Conservation (phyloP, 2,888 invertebrate genomes). For the Ophraella communa region DNA sequence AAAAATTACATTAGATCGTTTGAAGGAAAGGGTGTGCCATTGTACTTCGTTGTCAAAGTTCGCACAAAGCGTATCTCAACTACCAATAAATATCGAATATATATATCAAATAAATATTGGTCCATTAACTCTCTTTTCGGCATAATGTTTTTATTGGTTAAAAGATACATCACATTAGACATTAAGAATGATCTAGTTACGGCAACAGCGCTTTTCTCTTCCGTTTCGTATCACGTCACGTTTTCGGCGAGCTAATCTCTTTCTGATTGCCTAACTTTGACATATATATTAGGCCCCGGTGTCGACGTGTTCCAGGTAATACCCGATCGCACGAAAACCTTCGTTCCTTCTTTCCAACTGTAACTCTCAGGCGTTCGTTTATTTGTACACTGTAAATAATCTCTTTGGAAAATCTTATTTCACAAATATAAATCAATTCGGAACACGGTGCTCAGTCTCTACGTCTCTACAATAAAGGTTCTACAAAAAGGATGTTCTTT, state of each 20-base stretch:
- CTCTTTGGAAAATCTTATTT: too few relatives aligned
- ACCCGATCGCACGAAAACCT: background rate
- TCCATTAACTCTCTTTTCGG: background rate
- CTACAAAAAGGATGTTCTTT: too few relatives aligned
- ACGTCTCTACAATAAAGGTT: too few relatives aligned
- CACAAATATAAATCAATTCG: too few relatives aligned
- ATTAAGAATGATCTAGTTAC: conserved; percentile 8
- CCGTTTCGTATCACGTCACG: conserved; percentile 57
- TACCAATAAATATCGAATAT: too few relatives aligned
- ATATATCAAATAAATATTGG: too few relatives aligned
- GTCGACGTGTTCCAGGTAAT: conserved; percentile 41
- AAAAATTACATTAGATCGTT: too few relatives aligned
- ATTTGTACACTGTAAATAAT: background rate
- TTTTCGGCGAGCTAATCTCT: conserved; percentile 56
- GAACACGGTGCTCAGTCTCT: too few relatives aligned
- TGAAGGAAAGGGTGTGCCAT: too few relatives aligned
- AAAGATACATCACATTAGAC: background rate
- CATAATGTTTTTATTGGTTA: background rate
- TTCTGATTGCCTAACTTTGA: conserved; percentile 60
- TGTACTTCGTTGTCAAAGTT: too few relatives aligned
- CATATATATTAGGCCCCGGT: conserved; percentile 58
- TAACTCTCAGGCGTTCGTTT: background rate
- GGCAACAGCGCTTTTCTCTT: conserved; percentile 45
- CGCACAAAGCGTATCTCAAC: too few relatives aligned
- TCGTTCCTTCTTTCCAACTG: background rate